A percentile compares a stretch with the other conserved stretches of the same genome.
phyloP scores from a whole-genome alignment of 2,113 vertebrate genomes.

The Sminthopsis crassicaudata region DNA sequence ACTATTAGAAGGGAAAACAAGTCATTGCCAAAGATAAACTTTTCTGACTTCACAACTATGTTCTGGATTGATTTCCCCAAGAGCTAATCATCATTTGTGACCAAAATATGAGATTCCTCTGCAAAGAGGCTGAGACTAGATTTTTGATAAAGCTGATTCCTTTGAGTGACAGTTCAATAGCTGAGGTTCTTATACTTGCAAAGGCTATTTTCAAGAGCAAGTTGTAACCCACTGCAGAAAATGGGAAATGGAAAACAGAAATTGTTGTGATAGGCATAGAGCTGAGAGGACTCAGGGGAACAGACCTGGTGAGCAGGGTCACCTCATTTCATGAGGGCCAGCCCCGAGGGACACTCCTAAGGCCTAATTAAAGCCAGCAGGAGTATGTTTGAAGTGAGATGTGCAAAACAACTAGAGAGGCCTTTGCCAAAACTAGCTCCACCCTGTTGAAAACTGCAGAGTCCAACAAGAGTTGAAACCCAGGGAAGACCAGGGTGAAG shows the following conservation, averaged over 20 bases:
- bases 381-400: constrained; percentile 51
- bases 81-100: constrained; percentile 49
- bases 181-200: constrained; percentile 43
- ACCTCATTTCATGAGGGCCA: constrained; percentile 73
- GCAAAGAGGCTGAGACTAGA: background rate
- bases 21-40: background rate
- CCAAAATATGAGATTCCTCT: constrained; percentile 40
- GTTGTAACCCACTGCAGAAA: constrained; percentile 60
- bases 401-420: constrained; percentile 61
- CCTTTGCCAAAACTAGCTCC: constrained; percentile 31
- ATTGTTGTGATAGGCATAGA: constrained; percentile 73
- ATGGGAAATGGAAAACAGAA: constrained; percentile 76
- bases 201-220: constrained; percentile 60
- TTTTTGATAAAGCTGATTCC: constrained; percentile 20
- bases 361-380: constrained; percentile 78
- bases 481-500: background rate
- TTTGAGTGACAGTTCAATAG: constrained; percentile 22
- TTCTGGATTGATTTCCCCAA: background rate
- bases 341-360: constrained; percentile 66
- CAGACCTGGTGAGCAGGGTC: constrained; percentile 70
- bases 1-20: background rate
- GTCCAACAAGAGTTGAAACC: background rate
- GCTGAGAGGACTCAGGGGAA: constrained; percentile 56
- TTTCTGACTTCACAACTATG: background rate
- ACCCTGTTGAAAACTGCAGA: constrained; percentile 6